These are phyloP conservation scores for Engraulis encrasicolus DNA, from an alignment of 2,113 vertebrate species.

Conservation along the genomic window DNA sequence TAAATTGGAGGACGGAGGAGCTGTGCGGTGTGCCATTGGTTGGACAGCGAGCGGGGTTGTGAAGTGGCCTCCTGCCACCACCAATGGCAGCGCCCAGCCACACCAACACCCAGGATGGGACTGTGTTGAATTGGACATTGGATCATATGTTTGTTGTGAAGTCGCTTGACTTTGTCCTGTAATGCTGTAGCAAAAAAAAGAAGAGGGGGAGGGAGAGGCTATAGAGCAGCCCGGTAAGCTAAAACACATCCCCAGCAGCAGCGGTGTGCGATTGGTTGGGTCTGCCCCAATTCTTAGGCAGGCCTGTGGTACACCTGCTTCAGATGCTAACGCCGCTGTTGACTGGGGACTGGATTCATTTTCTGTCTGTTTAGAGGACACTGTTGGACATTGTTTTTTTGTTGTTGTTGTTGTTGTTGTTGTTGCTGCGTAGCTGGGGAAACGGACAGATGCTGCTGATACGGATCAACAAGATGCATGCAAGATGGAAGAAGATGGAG, in stretches of 20 bases:
- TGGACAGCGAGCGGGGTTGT: neutral
- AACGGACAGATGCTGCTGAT: neutral
- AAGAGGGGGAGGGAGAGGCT: neutral
- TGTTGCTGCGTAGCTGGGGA: neutral
- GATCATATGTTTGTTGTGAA: neutral
- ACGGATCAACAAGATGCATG: slow-evolving; percentile 9
- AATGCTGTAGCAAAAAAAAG: slow-evolving; percentile 2
- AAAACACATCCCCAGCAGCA: neutral
- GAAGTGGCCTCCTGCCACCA: neutral
- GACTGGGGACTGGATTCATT: neutral
- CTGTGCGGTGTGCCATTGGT: neutral
- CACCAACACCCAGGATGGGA: neutral
- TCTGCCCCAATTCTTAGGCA: neutral
- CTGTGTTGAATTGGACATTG: neutral
- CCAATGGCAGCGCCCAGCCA: no score
- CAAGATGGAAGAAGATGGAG: neutral
- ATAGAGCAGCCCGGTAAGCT: neutral
- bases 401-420: no score
- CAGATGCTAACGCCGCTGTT: neutral
- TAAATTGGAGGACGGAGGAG: slow-evolving; percentile 32
- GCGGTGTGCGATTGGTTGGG: neutral
- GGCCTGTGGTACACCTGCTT: neutral
- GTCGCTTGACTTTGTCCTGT: neutral
- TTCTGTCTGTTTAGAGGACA: neutral
- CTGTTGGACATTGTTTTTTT: neutral